Conservation (phyloP, 2,113 vertebrate genomes). For the Platysternon megacephalum region DNA sequence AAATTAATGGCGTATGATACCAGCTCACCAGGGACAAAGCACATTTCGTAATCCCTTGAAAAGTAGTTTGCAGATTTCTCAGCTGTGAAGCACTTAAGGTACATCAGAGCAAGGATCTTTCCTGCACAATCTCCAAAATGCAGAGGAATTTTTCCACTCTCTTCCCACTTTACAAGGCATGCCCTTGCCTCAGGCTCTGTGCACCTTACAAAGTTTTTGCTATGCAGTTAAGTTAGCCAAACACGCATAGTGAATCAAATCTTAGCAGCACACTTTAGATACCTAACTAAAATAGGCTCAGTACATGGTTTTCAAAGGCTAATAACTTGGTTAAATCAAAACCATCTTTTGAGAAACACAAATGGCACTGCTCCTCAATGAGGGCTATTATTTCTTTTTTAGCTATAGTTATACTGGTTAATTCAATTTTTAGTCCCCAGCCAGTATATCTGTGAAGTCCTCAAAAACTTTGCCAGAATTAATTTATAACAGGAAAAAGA, state of each 20-base stretch:
- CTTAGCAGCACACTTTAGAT: neutral
- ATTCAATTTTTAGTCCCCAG: neutral
- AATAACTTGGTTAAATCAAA: neutral
- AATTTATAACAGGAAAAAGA: neutral
- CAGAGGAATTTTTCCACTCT: neutral
- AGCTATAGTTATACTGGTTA: neutral
- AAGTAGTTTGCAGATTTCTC: neutral
- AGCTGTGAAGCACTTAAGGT: neutral
- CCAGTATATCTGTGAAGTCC: neutral
- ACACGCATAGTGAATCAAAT: neutral
- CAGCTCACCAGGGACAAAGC: neutral
- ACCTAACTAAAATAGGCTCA: neutral
- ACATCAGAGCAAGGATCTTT: neutral
- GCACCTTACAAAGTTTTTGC: neutral
- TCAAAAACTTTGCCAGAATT: neutral
- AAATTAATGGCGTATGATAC: neutral
- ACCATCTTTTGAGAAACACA: neutral
- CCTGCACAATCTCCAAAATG: neutral
- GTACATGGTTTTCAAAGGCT: neutral
- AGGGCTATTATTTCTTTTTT: neutral
- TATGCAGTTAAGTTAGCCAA: neutral
- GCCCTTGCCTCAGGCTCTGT: neutral
- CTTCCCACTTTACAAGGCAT: neutral
- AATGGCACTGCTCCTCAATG: neutral
- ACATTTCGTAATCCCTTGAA: neutral